These are phyloP conservation scores for Phyllotis vaccarum DNA, from an alignment of 2,797 vertebrate species.

Conservation along the genomic window DNA sequence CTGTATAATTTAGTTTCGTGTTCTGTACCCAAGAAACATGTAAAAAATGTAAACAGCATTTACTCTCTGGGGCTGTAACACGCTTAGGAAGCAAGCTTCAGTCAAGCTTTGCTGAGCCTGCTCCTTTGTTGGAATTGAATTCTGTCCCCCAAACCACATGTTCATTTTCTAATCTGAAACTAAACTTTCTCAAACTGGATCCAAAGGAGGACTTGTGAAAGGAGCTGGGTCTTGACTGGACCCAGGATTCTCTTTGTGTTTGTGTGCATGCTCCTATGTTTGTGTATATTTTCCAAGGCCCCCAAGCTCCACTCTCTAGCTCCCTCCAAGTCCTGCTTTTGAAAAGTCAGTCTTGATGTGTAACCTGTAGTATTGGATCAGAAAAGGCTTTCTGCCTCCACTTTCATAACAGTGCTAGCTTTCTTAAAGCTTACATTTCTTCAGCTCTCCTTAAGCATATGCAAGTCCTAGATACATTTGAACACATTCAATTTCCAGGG, in stretches of 20 bases:
- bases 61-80: constrained; percentile 83
- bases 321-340: neutral
- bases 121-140: constrained; percentile 84
- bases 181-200: constrained; percentile 88
- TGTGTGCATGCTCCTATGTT: neutral
- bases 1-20: constrained; percentile 89
- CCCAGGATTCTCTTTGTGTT: constrained; percentile 33
- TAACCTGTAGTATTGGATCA: neutral
- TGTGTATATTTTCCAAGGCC: constrained; percentile 36
- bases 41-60: constrained; percentile 90
- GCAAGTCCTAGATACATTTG: neutral
- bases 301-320: neutral
- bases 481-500: neutral
- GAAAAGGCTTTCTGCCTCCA: neutral
- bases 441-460: neutral
- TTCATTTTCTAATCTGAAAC: constrained; percentile 87
- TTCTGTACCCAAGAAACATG: constrained; percentile 89
- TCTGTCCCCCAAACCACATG: constrained; percentile 87
- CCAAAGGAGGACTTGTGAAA: constrained; percentile 44
- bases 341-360: neutral
- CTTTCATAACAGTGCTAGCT: neutral
- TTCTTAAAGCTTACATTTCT: constrained; percentile 12
- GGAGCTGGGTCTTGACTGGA: neutral
- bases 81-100: constrained; percentile 84
- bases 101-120: constrained; percentile 82